These are phyloP conservation scores for Drosophila mimica DNA, from an alignment of 2,888 invertebrate genomes.

Conservation along the genomic window DNA sequence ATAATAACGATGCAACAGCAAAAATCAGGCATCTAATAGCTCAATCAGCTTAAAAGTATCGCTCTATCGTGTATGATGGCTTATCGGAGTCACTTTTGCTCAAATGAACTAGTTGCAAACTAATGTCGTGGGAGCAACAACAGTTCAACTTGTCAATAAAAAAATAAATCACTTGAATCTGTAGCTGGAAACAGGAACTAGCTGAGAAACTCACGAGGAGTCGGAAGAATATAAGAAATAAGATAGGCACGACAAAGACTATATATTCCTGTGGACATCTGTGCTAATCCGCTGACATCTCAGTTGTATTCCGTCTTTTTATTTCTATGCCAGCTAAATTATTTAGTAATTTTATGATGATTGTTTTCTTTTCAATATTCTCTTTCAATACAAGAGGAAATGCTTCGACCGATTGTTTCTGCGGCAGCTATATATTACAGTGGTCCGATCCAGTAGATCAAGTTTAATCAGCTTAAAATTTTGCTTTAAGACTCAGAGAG, in stretches of 20 bases:
- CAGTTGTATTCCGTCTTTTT: background rate
- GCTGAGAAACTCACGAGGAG: background rate
- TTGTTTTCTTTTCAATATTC: background rate
- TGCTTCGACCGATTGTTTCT: background rate
- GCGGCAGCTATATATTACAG: background rate
- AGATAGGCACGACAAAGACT: background rate
- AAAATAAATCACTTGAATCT: background rate
- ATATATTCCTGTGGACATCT: background rate
- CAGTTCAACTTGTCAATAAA: too few species aligned
- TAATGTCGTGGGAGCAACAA: background rate
- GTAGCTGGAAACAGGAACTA: background rate
- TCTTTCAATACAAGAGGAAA: background rate
- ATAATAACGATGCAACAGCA: conserved; percentile 11
- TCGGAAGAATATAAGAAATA: too few species aligned
- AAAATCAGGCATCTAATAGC: conserved; percentile 32
- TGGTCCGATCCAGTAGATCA: background rate
- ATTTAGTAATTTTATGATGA: background rate
- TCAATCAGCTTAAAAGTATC: conserved; percentile 36
- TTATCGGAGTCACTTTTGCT: conserved; percentile 1
- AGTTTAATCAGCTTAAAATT: background rate
- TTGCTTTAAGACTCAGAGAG: background rate
- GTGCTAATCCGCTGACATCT: background rate
- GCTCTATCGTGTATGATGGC: conserved; percentile 4
- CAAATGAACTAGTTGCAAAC: conserved; percentile 6
- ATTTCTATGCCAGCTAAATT: background rate